Evolutionary conservation across 2,888 invertebrate species (phyloP).

Genomic region (Bombylius major): DNA sequence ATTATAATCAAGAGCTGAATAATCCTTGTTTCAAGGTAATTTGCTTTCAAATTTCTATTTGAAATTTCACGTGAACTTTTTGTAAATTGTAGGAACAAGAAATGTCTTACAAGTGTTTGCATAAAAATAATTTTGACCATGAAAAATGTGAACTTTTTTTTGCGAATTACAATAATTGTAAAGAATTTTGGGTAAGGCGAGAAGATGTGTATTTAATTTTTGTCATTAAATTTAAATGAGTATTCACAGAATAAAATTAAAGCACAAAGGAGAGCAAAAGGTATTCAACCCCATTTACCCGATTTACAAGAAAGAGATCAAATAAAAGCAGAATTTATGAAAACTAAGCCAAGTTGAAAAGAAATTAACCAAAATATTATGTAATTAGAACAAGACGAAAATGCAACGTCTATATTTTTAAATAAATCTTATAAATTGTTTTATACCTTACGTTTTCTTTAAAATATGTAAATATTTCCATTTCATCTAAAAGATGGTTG

Average conservation of each 20-base stretch:
- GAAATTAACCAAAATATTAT: neutral
- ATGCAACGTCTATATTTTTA: too few species aligned
- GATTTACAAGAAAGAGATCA: constrained; percentile 52
- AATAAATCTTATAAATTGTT: too few species aligned
- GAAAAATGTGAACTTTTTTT: constrained; percentile 54
- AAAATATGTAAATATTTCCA: too few species aligned
- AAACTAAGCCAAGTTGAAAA: constrained; percentile 24
- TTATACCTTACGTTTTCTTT: too few species aligned
- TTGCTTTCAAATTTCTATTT: neutral
- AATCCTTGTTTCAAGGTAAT: constrained; percentile 33
- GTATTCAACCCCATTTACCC: constrained; percentile 55
- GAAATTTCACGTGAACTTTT: neutral
- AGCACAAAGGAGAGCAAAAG: constrained; percentile 46
- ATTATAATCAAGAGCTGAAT: constrained; percentile 20
- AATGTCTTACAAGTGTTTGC: constrained; percentile 56
- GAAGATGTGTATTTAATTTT: neutral
- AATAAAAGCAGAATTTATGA: constrained; percentile 50
- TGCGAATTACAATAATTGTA: constrained; percentile 66
- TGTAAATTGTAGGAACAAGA: constrained; percentile 56
- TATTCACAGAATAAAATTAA: constrained; percentile 43
- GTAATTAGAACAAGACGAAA: too few species aligned
- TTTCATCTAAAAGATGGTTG: too few species aligned
- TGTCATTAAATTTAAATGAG: neutral
- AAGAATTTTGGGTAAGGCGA: constrained; percentile 64
- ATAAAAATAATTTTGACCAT: constrained; percentile 52